Evolutionary conservation across 2,888 invertebrate genomes (phyloP), one percentile per base, ranked within the genome.

Genomic region (Agriotes lineatus): DNA sequence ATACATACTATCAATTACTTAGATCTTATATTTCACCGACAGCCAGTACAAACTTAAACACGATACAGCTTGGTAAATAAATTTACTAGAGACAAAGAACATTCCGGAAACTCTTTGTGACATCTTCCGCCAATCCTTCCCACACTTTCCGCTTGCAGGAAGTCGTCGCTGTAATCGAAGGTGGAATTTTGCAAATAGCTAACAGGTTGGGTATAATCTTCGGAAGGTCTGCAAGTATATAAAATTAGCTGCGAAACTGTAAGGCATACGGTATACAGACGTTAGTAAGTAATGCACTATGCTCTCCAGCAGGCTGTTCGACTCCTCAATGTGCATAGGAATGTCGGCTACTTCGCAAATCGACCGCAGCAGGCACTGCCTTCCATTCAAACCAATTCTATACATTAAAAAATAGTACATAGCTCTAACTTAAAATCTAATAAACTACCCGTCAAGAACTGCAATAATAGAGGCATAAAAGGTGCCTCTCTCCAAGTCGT

Each of bases 231-330:
- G 19, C 9, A 68, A 58, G n/a, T n/a, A n/a, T n/a, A n/a, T n/a
- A n/a, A n/a, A 48, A 18, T 52, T 9, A 14, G 3, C 10, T 22
- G 4, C 14, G 12, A 30, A 14, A 33, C 12, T 10, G 3, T 39
- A 39, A 6, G 3, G 4, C 3, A 39, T 39, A 39, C n/a, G 3
- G 14, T 5, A 14, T 35, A 77, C 81, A 78, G 76, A 82, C 82
- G 82, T 82, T 54, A 82, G 80, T 10, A 82, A 50, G 61, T 76
- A 82, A 71, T 83, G 81, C 12, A 84, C 81, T 35, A 85, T 82
- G 44, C 80, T 79, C 69, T 86, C 85, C 33, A 87, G 70, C 14
- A 85, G 75, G 25, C 25, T 25, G 74, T 85, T 84, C 39, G 81
- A 73, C 16, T 79, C 76, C 22, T 75, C 76, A 12, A 80, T 72